Conservation (phyloP, 2,797 vertebrate genomes). For the Acanthiza pusilla region DNA sequence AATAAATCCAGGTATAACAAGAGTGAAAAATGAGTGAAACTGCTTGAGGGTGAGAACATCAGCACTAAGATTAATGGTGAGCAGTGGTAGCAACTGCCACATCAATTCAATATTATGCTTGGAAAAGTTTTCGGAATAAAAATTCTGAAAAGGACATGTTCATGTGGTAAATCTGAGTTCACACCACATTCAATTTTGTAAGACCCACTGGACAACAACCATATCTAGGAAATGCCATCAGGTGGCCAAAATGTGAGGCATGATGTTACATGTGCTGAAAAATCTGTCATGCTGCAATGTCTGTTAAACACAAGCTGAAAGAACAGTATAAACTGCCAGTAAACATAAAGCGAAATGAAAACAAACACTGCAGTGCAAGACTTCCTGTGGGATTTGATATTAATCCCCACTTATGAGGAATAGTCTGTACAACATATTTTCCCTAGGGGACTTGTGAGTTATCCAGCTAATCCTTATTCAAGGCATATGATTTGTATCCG, state of each 20-base stretch:
- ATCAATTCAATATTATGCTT: not conserved
- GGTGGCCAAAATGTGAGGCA: not conserved
- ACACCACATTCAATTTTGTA: not conserved
- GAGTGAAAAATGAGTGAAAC: not conserved
- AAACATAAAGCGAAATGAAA: constrained; percentile 58
- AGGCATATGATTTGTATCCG: constrained; percentile 30
- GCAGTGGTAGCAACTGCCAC: not conserved
- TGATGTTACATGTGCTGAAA: not conserved
- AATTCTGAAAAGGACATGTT: not conserved
- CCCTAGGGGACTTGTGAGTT: constrained; percentile 43
- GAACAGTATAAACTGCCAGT: constrained; percentile 50
- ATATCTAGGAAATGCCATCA: not conserved
- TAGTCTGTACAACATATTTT: constrained; percentile 59
- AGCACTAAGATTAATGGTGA: not conserved
- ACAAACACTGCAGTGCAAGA: constrained; percentile 54
- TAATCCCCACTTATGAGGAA: constrained; percentile 55
- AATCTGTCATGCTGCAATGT: constrained; percentile 6
- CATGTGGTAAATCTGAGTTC: not conserved
- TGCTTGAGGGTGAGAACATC: not conserved
- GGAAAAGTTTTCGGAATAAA: not conserved
- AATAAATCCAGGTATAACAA: not conserved
- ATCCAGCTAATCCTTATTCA: constrained; percentile 50
- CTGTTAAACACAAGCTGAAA: constrained; percentile 33
- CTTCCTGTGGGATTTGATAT: constrained; percentile 62
- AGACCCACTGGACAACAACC: not conserved